A percentile compares a stretch with the other conserved stretches of the same genome.
Evolutionary conservation across 2,113 vertebrate species (phyloP).

Genomic region (Octodon degus): DNA sequence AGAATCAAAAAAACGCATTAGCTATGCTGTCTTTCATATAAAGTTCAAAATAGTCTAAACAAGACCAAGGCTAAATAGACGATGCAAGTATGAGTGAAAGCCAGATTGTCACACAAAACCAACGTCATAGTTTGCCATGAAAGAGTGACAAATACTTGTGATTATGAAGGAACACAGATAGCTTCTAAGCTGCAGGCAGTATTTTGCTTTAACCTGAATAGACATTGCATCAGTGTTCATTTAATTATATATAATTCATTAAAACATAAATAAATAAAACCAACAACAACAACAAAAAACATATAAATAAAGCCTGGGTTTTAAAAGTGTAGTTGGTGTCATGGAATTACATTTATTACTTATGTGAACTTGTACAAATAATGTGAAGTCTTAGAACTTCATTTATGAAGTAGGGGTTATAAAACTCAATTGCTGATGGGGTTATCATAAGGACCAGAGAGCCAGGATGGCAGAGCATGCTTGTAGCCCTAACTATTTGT

Average conservation of each 20-base stretch:
- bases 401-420: not conserved
- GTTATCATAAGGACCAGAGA: not conserved
- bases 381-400: not conserved
- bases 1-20: conserved; percentile 11
- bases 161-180: not conserved
- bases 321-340: not conserved
- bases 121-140: not conserved
- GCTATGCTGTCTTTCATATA: not conserved
- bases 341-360: not conserved
- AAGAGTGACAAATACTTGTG: not conserved
- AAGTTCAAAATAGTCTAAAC: conserved; percentile 14
- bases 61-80: not conserved
- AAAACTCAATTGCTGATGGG: not conserved
- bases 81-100: not conserved
- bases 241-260: conserved; percentile 47
- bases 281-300: no score
- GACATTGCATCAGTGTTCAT: not conserved
- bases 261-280: not conserved
- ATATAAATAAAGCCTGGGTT: not conserved
- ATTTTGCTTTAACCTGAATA: not conserved
- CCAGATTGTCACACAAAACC: not conserved
- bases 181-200: not conserved
- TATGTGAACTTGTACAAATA: not conserved
- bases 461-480: not conserved
- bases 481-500: not conserved